Evolutionary conservation across 1,140 invertebrate genomes (phyloP).

Genomic region (Hyles euphorbiae): DNA sequence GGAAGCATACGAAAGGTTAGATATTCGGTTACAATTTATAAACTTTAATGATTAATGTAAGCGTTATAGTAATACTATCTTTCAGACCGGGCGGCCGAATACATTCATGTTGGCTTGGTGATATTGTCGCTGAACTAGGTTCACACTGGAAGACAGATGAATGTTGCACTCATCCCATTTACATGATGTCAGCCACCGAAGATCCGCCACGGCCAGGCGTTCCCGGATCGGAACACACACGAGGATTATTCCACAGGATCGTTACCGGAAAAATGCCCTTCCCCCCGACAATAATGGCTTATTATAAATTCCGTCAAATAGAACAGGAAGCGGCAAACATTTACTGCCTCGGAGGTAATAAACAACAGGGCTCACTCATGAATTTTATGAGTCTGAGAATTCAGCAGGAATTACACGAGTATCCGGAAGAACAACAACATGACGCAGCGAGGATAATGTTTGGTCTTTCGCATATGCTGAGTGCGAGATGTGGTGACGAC

Average conservation of each 20-base stretch:
- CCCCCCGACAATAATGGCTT: conserved; percentile 76
- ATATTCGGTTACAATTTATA: neutral
- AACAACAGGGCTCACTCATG: conserved; percentile 78
- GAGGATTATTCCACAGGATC: conserved; percentile 77
- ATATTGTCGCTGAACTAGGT: conserved; percentile 81
- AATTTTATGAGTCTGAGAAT: conserved; percentile 80
- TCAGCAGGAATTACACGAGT: conserved; percentile 80
- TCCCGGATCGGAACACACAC: conserved; percentile 60
- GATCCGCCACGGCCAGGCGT: conserved; percentile 75
- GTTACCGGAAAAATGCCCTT: conserved; percentile 78
- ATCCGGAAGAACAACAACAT: conserved; percentile 79
- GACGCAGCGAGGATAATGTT: conserved; percentile 81
- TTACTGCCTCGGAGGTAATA: conserved; percentile 74
- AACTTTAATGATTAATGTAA: no score
- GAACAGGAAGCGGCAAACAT: conserved; percentile 77
- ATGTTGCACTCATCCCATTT: conserved; percentile 77
- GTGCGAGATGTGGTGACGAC: conserved; percentile 77
- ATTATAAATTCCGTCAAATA: conserved; percentile 79
- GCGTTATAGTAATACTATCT: neutral
- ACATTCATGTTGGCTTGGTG: conserved; percentile 82
- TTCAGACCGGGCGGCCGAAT: conserved; percentile 78
- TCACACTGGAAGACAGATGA: conserved; percentile 77
- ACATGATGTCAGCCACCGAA: conserved; percentile 77
- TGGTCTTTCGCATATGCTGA: conserved; percentile 77
- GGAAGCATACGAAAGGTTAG: conserved; percentile 81